These are phyloP conservation scores for Uria aalge DNA, from an alignment of 2,113 vertebrate species.

Conservation along the genomic window DNA sequence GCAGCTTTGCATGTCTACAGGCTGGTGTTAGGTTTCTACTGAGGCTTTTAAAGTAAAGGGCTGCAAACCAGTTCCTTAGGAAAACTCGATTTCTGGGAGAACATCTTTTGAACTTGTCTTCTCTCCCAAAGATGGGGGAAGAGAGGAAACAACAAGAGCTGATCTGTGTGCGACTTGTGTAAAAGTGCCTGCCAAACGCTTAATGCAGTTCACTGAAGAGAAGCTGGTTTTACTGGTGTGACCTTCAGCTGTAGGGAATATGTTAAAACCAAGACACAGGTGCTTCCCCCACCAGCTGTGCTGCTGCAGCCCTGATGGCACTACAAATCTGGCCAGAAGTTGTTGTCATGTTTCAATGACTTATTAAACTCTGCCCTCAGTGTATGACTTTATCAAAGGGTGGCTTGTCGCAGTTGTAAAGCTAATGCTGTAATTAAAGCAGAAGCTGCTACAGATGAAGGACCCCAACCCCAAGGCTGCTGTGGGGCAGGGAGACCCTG, in stretches of 20 bases:
- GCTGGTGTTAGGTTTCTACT: not conserved
- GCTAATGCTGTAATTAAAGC: slow-evolving; percentile 57
- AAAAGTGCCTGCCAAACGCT: not conserved
- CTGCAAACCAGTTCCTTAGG: rapidly evolving
- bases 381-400: not conserved
- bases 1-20: not conserved
- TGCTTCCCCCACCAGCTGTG: not conserved
- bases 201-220: not conserved
- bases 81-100: not conserved
- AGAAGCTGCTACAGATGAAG: not conserved
- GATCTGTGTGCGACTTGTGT: too few species aligned
- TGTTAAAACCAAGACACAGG: not conserved
- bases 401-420: slow-evolving; percentile 48
- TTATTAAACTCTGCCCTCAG: slow-evolving; percentile 38
- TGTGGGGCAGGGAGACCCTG: not conserved
- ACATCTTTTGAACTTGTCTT: not conserved
- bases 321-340: not conserved
- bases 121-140: not conserved
- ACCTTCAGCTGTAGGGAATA: not conserved
- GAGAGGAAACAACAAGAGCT: not conserved
- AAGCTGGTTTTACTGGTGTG: not conserved
- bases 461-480: not conserved
- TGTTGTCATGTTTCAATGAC: not conserved
- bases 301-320: not conserved
- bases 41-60: not conserved